Base-by-base conservation (phyloP, 2,888 invertebrate genomes). In the Ornithoptera priamus region DNA sequence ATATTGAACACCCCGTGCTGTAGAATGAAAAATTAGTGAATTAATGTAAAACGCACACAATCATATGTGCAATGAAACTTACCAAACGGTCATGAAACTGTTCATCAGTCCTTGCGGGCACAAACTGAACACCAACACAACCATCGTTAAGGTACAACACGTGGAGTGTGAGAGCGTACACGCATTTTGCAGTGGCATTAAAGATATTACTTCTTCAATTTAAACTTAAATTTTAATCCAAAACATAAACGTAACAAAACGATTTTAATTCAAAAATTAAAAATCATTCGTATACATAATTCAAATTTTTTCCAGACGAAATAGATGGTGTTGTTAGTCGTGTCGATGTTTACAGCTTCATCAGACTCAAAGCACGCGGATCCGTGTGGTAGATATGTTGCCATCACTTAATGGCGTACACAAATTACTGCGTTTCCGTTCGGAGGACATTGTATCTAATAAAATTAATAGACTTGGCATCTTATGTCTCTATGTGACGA, bases 81-180 rank as follows among this genome's bases (percentile, higher is more conserved):
- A 96, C 96, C 96, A 96, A 90, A 96, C 95, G 91, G 95, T 96
- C 95, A 96, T 95, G 95, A 96, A 96, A 94, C 95, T 96, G 95
- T 96, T 96, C 95, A 96, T 95, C 94, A 96, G 95, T 96, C 96
- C 96, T 94, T 96, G 96, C 92, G 95, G 95, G 95, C 95, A 95
- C 94, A 95, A 94, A 95, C 95, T 95, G 94, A 94, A 94, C 93
- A 94, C 93, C 93, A 93, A 94, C 93, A 94, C 89, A 93, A 93
- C 91, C 89, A 89, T 79, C 81, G 91, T 92, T 93, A 93, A 80
- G 78, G 75, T 76, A 80, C 77, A 78, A 85, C 84, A 82, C 81
- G 82, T 81, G 82, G 81, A 82, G 85, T 85, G 85, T 78, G 75
- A 78, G 77, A 81, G 79, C 82, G 80, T 72, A 67, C 71, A 78